Evolutionary conservation across 2,113 vertebrate species (phyloP).

Genomic region (Ptilorrhoa leucosticta): DNA sequence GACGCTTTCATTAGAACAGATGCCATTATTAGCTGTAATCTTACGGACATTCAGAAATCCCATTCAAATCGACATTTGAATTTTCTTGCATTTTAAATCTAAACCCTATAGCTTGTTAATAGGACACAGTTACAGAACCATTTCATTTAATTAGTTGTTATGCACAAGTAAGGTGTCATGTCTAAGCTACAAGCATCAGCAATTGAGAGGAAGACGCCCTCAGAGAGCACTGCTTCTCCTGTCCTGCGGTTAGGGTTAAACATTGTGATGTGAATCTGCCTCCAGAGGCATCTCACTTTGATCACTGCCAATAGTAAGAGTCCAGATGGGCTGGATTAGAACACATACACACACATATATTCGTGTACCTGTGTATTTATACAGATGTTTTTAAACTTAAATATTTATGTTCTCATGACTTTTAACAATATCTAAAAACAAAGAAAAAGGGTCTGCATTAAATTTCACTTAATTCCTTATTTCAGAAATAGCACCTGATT

Average conservation of each 20-base stretch:
- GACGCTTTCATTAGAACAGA: neutral
- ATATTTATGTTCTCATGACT: neutral
- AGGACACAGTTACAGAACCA: neutral
- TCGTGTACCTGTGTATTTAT: neutral
- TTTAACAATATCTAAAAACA: neutral
- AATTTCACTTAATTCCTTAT: neutral
- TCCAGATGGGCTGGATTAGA: neutral
- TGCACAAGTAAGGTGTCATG: neutral
- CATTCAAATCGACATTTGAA: neutral
- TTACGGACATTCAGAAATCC: neutral
- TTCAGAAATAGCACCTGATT: neutral
- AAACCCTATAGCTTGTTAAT: neutral
- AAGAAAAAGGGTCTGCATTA: neutral
- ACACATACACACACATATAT: neutral
- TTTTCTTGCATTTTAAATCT: neutral
- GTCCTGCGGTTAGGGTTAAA: neutral
- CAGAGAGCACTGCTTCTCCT: neutral
- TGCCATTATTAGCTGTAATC: neutral
- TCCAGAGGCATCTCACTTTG: neutral
- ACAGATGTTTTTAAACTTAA: neutral
- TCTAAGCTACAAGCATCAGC: rapidly evolving
- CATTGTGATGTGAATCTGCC: neutral
- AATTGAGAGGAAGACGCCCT: rapidly evolving
- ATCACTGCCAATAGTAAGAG: neutral
- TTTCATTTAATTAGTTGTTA: neutral